phyloP scores from a whole-genome alignment of 2,797 vertebrate species.

The Oophaga sylvatica region DNA sequence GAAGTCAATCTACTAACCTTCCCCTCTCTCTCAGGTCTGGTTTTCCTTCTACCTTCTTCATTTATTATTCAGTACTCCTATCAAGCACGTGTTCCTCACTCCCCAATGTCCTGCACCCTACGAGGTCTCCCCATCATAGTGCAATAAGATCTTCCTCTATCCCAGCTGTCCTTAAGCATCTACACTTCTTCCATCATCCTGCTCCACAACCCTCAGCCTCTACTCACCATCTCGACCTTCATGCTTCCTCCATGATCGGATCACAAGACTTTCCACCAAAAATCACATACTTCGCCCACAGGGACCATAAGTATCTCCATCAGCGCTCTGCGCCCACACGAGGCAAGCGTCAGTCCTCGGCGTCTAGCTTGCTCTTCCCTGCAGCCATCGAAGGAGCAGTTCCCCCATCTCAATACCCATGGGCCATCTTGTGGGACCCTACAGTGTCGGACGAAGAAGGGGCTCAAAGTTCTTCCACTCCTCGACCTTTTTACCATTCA shows the following conservation, averaged over 20 bases:
- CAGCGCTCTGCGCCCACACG: conserved; percentile 50
- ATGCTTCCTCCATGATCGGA: neutral
- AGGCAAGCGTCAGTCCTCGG: conserved; percentile 71
- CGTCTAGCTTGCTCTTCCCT: conserved; percentile 72
- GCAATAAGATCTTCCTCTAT: conserved; percentile 15
- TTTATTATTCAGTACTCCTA: conserved; percentile 44
- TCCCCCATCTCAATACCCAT: conserved; percentile 80
- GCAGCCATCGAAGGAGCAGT: conserved; percentile 77
- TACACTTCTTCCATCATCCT: conserved; percentile 6
- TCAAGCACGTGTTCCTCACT: conserved; percentile 33
- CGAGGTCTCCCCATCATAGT: neutral
- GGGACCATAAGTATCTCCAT: neutral
- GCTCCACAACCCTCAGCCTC: conserved; percentile 19
- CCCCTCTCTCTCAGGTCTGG: conserved; percentile 44
- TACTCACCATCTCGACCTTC: neutral
- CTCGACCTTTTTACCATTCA: conserved; percentile 28
- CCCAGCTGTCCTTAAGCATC: neutral
- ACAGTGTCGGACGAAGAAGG: conserved; percentile 78
- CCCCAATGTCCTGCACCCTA: conserved; percentile 28
- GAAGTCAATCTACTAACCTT: conserved; percentile 30
- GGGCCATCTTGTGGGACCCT: conserved; percentile 82
- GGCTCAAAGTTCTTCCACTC: conserved; percentile 72
- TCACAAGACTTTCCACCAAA: conserved; percentile 30
- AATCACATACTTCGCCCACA: conserved; percentile 6
- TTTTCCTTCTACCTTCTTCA: conserved; percentile 11